These are phyloP conservation scores for Drosophila ezoana DNA, from an alignment of 2,888 invertebrate genomes.

Conservation along the genomic window DNA sequence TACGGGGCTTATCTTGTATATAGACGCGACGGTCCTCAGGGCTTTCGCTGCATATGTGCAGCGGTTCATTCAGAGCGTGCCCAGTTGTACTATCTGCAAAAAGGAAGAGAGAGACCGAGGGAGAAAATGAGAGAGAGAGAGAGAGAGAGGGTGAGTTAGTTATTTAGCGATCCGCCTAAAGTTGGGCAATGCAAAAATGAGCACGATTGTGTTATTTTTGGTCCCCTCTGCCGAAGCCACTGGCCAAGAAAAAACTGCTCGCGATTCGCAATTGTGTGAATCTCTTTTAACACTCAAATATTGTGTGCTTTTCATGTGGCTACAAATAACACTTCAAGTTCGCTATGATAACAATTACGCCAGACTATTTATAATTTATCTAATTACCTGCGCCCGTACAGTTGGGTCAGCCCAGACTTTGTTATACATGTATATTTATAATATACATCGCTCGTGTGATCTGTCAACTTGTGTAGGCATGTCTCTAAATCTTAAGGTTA, in stretches of 20 bases:
- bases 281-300: slow-evolving; percentile 17
- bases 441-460: slow-evolving; percentile 3
- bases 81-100: slow-evolving; percentile 58
- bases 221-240: slow-evolving; percentile 2
- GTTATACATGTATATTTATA: background rate
- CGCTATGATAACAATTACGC: slow-evolving; percentile 5
- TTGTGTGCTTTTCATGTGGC: background rate
- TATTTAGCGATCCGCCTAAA: slow-evolving; percentile 25
- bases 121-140: background rate
- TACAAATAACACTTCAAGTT: slow-evolving; percentile 9
- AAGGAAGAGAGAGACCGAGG: background rate
- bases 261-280: slow-evolving; percentile 18
- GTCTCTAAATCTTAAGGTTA: background rate
- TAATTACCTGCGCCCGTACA: slow-evolving; percentile 18
- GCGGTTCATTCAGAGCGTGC: slow-evolving; percentile 61
- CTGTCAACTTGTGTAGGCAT: background rate
- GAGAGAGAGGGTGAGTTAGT: background rate
- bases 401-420: slow-evolving; percentile 9
- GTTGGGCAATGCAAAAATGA: slow-evolving; percentile 18
- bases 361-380: slow-evolving; percentile 37
- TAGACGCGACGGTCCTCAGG: slow-evolving; percentile 81
- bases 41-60: slow-evolving; percentile 81
- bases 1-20: slow-evolving; percentile 80
- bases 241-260: slow-evolving; percentile 8
- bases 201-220: background rate